Base-by-base conservation (phyloP, 2,797 vertebrate genomes). In the Silurus aristotelis region DNA sequence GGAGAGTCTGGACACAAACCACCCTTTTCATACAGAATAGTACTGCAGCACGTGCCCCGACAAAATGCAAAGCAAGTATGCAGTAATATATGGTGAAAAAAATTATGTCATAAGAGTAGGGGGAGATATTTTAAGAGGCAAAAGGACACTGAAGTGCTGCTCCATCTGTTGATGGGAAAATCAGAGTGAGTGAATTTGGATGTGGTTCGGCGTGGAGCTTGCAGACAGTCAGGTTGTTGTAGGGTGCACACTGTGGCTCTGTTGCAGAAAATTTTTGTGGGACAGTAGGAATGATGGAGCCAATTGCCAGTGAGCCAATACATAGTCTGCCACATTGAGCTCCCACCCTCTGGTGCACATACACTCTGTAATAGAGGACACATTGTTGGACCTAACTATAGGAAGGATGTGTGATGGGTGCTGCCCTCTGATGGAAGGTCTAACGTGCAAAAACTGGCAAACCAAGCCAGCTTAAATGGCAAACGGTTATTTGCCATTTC, bases 261-360 rank as follows among this genome's bases (percentile, higher is more conserved):
- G 87, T 90, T 91, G 78, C 58, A 83, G 55, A 72, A 89, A 80
- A 89, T 90, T 84, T 91, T 90, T 89, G 89, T 88, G 85, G 89
- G 86, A 87, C 77, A 84, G 83, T 58, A 83, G 88, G 87, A 89
- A 89, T 89, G 86, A 84, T 80, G 20, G 71, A 89, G 61, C 84
- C 72, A 56, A 75, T 66, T 87, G 84, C 86, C 83, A 87, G 76
- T 72, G 73, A 87, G 63, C 84, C 55, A 67, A 66, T 66, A 79
- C 78, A 85, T 78, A 82, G 46, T 76, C 78, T 72, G 80, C 64
- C 81, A 84, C 25, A 63, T 75, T 84, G 52, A 83, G 81, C 73
- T 85, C 71, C 77, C 70, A 83, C 85, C 83, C 87, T 76, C 87
- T 64, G 70, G 61, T 73, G n/a, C 56, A 46, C 84, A n/a, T 72